phyloP scores from a whole-genome alignment of 2,797 vertebrate genomes.

The Pristis pectinata region DNA sequence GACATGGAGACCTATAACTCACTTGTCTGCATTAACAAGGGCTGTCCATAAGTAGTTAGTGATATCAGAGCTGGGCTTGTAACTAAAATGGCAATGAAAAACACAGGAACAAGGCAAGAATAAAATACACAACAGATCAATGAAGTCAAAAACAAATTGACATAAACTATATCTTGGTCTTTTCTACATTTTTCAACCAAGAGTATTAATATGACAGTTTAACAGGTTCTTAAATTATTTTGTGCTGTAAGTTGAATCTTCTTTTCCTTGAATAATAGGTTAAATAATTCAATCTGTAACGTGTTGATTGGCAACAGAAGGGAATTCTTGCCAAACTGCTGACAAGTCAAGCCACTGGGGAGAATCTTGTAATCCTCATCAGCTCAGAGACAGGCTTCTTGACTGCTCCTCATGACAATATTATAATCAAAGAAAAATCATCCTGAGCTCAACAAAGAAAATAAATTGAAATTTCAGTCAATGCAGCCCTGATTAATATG shows the following conservation, averaged over 20 bases:
- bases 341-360: constrained; percentile 7
- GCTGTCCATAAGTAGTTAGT: not conserved
- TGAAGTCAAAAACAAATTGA: not conserved
- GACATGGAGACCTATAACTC: not conserved
- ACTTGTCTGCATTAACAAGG: not conserved
- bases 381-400: not conserved
- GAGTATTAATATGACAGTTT: not conserved
- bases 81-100: not conserved
- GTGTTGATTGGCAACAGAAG: not conserved
- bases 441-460: constrained; percentile 17
- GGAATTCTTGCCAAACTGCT: not conserved
- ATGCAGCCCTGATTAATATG: constrained; percentile 30
- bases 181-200: not conserved
- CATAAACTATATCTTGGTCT: not conserved
- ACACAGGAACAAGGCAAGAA: not conserved
- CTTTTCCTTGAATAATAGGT: not conserved
- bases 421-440: constrained; percentile 22
- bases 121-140: not conserved
- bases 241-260: not conserved
- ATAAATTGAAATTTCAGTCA: constrained; percentile 35
- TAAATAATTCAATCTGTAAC: constrained; percentile 24
- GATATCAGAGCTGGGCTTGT: not conserved
- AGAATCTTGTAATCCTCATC: constrained; percentile 20
- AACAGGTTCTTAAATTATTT: not conserved
- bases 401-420: constrained; percentile 17